A percentile compares a stretch with the other conserved stretches of the same genome.
Conservation (phyloP, 2,797 vertebrate species). For the Platyrinchus mystaceus region DNA sequence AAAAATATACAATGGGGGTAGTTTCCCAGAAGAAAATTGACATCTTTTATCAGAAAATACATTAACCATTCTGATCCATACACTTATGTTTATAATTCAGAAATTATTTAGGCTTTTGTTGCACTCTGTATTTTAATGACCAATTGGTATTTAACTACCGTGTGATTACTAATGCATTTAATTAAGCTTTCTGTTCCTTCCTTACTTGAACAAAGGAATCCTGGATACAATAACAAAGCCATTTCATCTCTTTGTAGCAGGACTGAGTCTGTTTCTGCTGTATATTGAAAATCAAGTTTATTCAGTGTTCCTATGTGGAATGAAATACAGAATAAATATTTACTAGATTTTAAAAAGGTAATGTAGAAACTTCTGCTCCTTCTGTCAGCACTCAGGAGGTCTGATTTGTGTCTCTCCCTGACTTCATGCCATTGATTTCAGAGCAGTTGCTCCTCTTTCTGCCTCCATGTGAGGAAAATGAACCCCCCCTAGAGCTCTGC, state of each 20-base stretch:
- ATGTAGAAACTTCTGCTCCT: not conserved
- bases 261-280: not conserved
- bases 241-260: not conserved
- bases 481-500: not conserved
- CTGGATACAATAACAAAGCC: not conserved
- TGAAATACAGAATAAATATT: not conserved
- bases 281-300: not conserved
- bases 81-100: not conserved
- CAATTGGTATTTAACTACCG: not conserved
- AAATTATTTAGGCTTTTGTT: not conserved
- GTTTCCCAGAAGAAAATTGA: not conserved
- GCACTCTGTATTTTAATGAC: not conserved
- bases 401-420: not conserved
- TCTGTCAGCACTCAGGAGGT: not conserved
- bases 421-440: not conserved
- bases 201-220: not conserved
- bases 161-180: constrained; percentile 5
- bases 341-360: not conserved
- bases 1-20: not conserved
- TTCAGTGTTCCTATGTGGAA: not conserved
- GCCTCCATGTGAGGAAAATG: not conserved
- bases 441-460: not conserved
- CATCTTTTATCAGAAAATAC: not conserved
- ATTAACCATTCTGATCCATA: not conserved
- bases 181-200: not conserved